Evolutionary conservation across 30 jellyfish, hydroid and myxozoan species (phyloP).

Genomic region (Mastigias papua): DNA sequence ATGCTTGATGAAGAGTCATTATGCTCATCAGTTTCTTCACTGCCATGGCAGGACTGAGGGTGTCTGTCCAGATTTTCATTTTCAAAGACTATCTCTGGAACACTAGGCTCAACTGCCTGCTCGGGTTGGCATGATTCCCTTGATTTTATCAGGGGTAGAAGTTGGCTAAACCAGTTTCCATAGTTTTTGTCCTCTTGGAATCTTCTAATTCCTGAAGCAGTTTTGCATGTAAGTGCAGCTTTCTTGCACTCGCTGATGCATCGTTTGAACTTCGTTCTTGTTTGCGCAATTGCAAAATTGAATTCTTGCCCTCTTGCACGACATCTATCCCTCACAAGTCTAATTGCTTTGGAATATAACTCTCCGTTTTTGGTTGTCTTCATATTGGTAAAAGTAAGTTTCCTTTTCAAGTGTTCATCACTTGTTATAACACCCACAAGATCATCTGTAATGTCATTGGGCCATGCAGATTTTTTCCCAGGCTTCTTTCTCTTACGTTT

Average conservation of each 20-base stretch:
- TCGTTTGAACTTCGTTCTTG: no score
- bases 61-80: background rate
- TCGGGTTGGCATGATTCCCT: no score
- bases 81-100: conserved; percentile 7
- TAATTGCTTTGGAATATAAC: background rate
- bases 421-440: conserved; percentile 3
- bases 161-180: no score
- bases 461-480: background rate
- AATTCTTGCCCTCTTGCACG: no score
- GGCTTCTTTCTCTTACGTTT: background rate
- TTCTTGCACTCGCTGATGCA: no score
- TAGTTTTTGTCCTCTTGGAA: no score
- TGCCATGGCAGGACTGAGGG: background rate
- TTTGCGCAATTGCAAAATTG: no score
- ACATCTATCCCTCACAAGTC: no score
- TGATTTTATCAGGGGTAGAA: no score
- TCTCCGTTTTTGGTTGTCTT: background rate
- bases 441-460: background rate
- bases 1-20: background rate
- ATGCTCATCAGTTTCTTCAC: background rate
- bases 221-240: no score
- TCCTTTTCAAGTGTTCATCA: background rate
- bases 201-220: no score
- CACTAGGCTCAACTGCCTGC: no score
- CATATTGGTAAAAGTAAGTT: background rate